Percentiles rank a stretch among this genome's conserved stretches.
Evolutionary conservation across 2,113 vertebrate species (phyloP).

Genomic region (Rhagologus leucostigma): DNA sequence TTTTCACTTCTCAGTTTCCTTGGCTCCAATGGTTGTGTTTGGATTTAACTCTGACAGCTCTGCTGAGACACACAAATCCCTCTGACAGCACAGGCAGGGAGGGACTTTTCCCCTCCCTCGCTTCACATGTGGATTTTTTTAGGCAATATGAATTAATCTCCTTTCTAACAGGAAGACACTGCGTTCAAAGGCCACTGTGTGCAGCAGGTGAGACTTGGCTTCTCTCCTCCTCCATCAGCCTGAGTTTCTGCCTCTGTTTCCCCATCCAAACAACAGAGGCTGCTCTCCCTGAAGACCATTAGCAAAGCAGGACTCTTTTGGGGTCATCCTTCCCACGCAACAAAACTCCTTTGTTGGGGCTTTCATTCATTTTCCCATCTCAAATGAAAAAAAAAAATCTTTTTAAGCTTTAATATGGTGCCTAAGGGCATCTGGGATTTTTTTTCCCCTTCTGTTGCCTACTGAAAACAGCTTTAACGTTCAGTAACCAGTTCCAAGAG

Average conservation of each 20-base stretch:
- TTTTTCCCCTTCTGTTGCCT: background rate
- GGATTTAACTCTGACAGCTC: background rate
- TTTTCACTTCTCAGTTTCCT: background rate
- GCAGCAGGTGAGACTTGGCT: background rate
- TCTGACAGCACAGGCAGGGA: background rate
- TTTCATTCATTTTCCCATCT: background rate
- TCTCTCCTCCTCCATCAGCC: background rate
- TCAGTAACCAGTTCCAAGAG: background rate
- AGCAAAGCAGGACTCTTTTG: background rate
- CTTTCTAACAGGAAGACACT: background rate
- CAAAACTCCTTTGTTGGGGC: background rate
- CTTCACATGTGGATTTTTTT: background rate
- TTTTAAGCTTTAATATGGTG: conserved; percentile 13
- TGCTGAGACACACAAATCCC: background rate
- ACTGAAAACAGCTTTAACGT: background rate
- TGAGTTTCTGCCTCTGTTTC: background rate
- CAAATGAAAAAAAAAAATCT: background rate
- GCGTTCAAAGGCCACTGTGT: background rate
- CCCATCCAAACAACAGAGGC: background rate
- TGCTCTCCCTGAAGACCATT: background rate
- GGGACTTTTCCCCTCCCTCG: background rate
- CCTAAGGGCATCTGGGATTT: background rate
- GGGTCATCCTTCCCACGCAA: background rate
- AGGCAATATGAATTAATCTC: background rate
- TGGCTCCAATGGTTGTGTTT: background rate